phyloP scores from a whole-genome alignment of 1,140 invertebrate species.

The Bombus picipes region DNA sequence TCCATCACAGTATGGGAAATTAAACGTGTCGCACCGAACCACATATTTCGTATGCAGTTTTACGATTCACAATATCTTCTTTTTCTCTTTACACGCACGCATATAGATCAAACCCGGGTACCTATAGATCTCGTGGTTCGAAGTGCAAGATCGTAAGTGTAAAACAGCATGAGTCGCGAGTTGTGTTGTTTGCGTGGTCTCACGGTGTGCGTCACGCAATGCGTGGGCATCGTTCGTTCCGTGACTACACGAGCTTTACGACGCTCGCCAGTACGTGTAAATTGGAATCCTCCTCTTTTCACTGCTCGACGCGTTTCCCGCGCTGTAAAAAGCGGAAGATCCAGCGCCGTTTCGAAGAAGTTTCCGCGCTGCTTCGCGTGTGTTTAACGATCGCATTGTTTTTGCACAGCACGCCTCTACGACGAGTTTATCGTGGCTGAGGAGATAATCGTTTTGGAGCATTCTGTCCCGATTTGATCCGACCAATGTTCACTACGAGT shows the following conservation, averaged over 20 bases:
- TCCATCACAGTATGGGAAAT: too few relatives aligned
- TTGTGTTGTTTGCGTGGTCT: background rate
- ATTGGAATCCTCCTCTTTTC: slow-evolving; percentile 31
- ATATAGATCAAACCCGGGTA: slow-evolving; percentile 7
- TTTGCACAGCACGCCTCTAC: background rate
- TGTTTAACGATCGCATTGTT: slow-evolving; percentile 36
- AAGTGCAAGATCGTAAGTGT: background rate
- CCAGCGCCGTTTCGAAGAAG: slow-evolving; percentile 29
- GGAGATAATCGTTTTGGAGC: background rate
- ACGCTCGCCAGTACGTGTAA: slow-evolving; percentile 48
- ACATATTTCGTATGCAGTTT: too few relatives aligned
- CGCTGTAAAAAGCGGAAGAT: slow-evolving; percentile 30
- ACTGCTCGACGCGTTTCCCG: background rate
- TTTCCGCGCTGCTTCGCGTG: slow-evolving; percentile 28
- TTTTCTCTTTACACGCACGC: background rate
- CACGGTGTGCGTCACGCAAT: slow-evolving; percentile 48
- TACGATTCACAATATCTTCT: background rate
- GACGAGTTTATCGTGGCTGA: slow-evolving; percentile 17
- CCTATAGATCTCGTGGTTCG: slow-evolving; percentile 5
- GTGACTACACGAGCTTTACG: slow-evolving; percentile 43
- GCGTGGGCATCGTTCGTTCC: slow-evolving; percentile 39
- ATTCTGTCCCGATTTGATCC: background rate
- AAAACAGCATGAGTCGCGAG: background rate
- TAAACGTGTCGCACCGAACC: too few relatives aligned
- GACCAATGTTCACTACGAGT: background rate